Evolutionary conservation across 2,797 vertebrate species (phyloP).

Genomic region (Syndactyla subalaris): DNA sequence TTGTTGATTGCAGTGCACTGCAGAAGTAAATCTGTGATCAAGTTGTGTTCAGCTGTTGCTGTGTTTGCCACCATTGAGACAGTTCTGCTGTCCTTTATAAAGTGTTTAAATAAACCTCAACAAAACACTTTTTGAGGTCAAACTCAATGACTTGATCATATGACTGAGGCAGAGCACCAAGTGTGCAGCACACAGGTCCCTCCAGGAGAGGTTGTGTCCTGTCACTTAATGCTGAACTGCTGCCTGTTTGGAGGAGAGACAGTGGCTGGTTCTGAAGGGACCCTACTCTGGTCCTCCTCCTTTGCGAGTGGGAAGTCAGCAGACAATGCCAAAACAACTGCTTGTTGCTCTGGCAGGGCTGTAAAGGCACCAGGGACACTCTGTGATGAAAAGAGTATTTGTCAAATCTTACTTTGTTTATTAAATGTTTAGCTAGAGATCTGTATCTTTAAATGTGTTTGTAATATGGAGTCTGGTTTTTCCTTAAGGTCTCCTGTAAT

Average conservation of each 20-base stretch:
- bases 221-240: not conserved
- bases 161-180: not conserved
- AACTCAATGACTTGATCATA: not conserved
- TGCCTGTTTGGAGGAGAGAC: not conserved
- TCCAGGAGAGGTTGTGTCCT: not conserved
- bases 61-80: constrained; percentile 4
- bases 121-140: not conserved
- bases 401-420: constrained; percentile 36
- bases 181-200: not conserved
- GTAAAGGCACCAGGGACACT: not conserved
- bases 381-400: not conserved
- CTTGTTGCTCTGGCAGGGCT: not conserved
- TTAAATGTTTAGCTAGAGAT: constrained; percentile 43
- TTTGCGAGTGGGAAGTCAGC: not conserved
- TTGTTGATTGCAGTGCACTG: constrained; percentile 22
- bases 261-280: constrained; percentile 27
- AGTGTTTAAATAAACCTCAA: not conserved
- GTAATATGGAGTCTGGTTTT: constrained; percentile 68
- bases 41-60: constrained; percentile 10
- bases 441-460: constrained; percentile 56
- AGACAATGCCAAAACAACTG: not conserved
- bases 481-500: constrained; percentile 93
- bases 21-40: constrained; percentile 38
- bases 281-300: not conserved
- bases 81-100: not conserved